These are phyloP conservation scores for Panthera tigris DNA, from an alignment of 2,113 vertebrate genomes.

Conservation along the genomic window DNA sequence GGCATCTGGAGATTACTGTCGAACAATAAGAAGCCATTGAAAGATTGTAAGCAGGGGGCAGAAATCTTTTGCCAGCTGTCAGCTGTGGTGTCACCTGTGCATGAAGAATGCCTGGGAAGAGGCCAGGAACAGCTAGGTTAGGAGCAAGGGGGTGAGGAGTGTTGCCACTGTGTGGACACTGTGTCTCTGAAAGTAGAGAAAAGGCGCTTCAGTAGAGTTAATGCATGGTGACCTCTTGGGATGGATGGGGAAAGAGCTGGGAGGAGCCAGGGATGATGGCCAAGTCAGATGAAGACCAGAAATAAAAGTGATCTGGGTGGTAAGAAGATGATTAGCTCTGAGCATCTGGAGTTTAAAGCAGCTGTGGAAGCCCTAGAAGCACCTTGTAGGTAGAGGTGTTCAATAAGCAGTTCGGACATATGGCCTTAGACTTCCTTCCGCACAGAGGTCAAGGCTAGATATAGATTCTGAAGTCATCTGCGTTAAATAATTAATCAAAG, in stretches of 20 bases:
- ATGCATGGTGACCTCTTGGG: neutral
- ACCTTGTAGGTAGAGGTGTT: neutral
- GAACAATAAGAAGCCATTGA: neutral
- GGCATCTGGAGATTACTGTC: neutral
- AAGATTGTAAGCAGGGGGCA: neutral
- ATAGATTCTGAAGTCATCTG: neutral
- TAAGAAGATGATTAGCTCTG: neutral
- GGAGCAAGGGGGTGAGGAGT: neutral
- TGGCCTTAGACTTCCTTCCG: neutral
- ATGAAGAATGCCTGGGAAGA: neutral
- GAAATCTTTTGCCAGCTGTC: neutral
- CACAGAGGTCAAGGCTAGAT: neutral
- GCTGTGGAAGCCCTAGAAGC: neutral
- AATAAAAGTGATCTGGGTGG: neutral
- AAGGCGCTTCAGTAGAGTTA: neutral
- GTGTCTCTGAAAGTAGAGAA: neutral
- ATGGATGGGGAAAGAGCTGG: neutral
- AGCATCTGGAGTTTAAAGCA: neutral
- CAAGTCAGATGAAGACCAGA: neutral
- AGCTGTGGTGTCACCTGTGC: neutral
- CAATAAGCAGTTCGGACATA: neutral
- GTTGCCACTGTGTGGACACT: neutral
- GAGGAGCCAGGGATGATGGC: neutral
- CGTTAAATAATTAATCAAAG: constrained; percentile 29
- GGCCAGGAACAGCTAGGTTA: neutral